Evolutionary conservation across 1,140 invertebrate species (phyloP).

Genomic region (Vanessa tameamea): DNA sequence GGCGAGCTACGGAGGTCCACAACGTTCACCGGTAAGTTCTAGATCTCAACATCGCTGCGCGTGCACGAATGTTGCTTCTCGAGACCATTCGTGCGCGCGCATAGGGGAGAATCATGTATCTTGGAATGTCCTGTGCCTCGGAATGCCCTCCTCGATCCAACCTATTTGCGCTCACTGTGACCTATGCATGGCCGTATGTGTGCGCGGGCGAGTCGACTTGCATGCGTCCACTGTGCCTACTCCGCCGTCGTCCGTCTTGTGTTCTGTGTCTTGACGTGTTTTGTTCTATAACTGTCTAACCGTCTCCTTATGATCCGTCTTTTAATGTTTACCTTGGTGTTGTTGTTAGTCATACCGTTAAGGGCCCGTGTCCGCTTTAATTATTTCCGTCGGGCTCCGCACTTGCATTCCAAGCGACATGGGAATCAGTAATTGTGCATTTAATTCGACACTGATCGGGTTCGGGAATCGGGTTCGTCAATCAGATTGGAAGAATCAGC

Average conservation of each 20-base stretch:
- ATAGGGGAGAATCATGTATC: conserved; percentile 82
- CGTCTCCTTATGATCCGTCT: conserved; percentile 53
- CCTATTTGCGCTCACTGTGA: conserved; percentile 70
- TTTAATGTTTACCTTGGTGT: conserved; percentile 64
- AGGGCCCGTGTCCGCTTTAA: conserved; percentile 55
- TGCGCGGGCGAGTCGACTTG: conserved; percentile 68
- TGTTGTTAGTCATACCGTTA: conserved; percentile 53
- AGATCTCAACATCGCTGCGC: conserved; percentile 81
- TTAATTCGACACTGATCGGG: conserved; percentile 50
- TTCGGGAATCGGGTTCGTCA: conserved; percentile 35
- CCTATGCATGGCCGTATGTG: conserved; percentile 77
- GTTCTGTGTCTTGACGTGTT: conserved; percentile 79
- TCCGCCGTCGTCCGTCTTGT: conserved; percentile 68
- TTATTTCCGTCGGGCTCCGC: conserved; percentile 63
- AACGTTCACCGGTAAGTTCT: conserved; percentile 74
- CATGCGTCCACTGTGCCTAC: conserved; percentile 63
- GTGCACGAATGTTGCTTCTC: conserved; percentile 57
- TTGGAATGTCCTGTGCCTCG: conserved; percentile 83
- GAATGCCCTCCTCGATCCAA: conserved; percentile 81
- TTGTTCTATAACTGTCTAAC: conserved; percentile 70
- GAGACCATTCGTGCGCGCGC: conserved; percentile 67
- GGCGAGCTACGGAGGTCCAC: conserved; percentile 36
- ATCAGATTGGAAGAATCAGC: conserved; percentile 37
- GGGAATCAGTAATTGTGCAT: conserved; percentile 70
- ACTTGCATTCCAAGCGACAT: conserved; percentile 82